Conservation (phyloP, 2,797 vertebrate species). For the Pseudochromis fuscus region DNA sequence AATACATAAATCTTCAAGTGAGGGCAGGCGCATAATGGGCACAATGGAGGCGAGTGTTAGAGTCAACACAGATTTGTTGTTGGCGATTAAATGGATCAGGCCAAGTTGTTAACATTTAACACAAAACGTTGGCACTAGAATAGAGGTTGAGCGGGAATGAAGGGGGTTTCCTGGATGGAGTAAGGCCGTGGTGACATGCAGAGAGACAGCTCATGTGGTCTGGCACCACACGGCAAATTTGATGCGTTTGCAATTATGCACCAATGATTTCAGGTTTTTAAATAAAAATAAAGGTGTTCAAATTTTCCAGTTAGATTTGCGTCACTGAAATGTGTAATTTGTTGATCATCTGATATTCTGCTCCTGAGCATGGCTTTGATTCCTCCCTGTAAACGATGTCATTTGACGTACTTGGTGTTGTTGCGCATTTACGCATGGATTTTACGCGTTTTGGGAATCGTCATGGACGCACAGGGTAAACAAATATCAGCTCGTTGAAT, state of each 20-base stretch:
- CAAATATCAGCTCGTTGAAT: slow-evolving; percentile 37
- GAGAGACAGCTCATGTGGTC: slow-evolving; percentile 50
- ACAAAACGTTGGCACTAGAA: slow-evolving; percentile 89
- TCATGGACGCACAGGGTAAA: background rate
- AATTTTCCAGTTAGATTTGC: background rate
- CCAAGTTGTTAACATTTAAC: slow-evolving; percentile 91
- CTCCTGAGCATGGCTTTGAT: background rate
- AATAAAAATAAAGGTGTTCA: accelerated
- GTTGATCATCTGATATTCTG: background rate
- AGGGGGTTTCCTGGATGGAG: slow-evolving; percentile 65
- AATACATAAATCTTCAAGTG: slow-evolving; percentile 97
- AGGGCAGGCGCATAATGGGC: slow-evolving; percentile 90
- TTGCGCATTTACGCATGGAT: slow-evolving; percentile 28
- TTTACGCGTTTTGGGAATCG: slow-evolving; percentile 17
- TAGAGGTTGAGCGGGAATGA: slow-evolving; percentile 78
- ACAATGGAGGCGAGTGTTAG: slow-evolving; percentile 90
- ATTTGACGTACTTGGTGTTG: background rate
- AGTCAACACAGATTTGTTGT: slow-evolving; percentile 92
- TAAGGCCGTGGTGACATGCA: slow-evolving; percentile 50
- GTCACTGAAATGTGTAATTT: accelerated
- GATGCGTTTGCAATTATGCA: background rate
- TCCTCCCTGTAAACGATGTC: background rate
- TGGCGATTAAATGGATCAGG: slow-evolving; percentile 85
- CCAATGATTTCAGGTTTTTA: background rate
- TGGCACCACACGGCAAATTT: slow-evolving; percentile 3